Base-by-base conservation (phyloP, 2,888 invertebrate species). In the Sericinus montela region DNA sequence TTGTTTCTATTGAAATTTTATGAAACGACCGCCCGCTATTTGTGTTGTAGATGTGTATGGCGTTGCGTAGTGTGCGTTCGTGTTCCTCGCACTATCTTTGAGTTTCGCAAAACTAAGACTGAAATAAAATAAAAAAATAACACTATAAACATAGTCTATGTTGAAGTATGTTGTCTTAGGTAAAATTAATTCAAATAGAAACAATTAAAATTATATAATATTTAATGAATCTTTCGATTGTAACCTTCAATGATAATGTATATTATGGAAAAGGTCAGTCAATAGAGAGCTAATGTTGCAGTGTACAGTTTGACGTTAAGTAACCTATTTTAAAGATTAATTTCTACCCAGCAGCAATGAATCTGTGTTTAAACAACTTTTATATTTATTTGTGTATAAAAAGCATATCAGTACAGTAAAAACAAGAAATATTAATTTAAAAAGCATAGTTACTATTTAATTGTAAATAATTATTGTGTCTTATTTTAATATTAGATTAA, bases 341-440 rank as follows among this genome's bases (percentile, higher is more conserved):
- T 82, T 84, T 84, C 74, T 85, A 80, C 81, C 80, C 85, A 77
- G 80, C 84, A 73, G 81, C 84, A 82, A 76, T 68, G 62, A 69
- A 73, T 79, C 79, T 84, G 83, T 86, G 79, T 86, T 87, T 87
- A 87, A 87, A 88, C 87, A 87, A 88, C 87, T 88, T 88, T 87
- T 87, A 87, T 87, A 87, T 88, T 86, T 73, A 73, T 84, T 81
- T 72, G 68, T 69, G 66, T 77, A 69, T 80, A 71, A 69, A 70
- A 80, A 69, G 83, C 87, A 86, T 86, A 86, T 85, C 87, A 85
- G 78, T 85, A 80, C 82, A 77, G 77, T 82, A 75, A 82, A 77
- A 63, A 73, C 82, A 72, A 84, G 74, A 72, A 80, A 74, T 80
- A 75, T 78, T 83, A 77, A 76, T 84, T 85, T 84, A 82, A 79